phyloP scores from a whole-genome alignment of 2,113 vertebrate genomes.

The Lagopus muta region DNA sequence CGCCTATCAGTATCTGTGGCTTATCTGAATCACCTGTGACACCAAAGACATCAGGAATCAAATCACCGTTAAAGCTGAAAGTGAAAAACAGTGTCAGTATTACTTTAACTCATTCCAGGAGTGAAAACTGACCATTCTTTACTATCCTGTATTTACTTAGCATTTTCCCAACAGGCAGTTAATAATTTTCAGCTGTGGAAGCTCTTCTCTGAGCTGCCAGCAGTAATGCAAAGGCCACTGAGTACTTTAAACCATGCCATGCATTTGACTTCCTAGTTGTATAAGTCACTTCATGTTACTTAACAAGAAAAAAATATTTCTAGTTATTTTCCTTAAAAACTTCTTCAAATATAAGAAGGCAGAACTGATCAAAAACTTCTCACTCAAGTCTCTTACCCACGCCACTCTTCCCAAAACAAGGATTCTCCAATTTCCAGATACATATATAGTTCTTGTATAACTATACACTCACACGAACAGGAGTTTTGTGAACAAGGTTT shows the following conservation, averaged over 20 bases:
- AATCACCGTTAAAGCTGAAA: constrained; percentile 93
- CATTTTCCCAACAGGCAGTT: neutral
- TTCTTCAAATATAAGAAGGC: neutral
- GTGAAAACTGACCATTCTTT: neutral
- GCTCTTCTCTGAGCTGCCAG: neutral
- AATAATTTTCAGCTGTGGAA: neutral
- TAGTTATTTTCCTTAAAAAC: neutral
- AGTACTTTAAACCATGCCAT: neutral
- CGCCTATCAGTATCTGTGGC: constrained; percentile 82
- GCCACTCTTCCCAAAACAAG: neutral
- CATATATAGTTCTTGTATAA: neutral
- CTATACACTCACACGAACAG: no score
- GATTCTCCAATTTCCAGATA: neutral
- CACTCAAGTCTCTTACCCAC: neutral
- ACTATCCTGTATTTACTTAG: neutral
- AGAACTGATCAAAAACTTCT: neutral
- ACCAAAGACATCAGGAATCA: constrained; percentile 96
- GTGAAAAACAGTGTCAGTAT: neutral
- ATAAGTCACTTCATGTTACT: neutral
- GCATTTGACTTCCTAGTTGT: neutral
- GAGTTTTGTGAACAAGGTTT: neutral
- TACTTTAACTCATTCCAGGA: neutral
- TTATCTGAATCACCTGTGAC: constrained; percentile 54
- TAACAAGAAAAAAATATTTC: neutral
- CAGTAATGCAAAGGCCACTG: neutral